phyloP scores from a whole-genome alignment of 2,888 invertebrate species.

The Drosophila histrio region DNA sequence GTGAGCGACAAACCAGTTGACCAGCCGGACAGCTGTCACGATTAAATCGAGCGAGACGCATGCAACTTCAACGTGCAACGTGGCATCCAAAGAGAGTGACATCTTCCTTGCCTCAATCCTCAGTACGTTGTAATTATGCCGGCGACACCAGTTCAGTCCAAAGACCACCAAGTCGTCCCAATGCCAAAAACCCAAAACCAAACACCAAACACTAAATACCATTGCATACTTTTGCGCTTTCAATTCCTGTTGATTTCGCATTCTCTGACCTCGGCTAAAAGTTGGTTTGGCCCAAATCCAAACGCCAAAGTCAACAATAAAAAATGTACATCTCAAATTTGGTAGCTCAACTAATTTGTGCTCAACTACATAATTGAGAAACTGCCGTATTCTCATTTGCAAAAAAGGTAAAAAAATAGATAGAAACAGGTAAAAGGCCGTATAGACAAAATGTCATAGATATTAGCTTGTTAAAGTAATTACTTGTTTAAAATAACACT shows the following conservation, averaged over 20 bases:
- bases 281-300: neutral
- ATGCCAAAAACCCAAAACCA: neutral
- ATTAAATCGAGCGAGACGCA: conserved; percentile 42
- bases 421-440: too few species aligned
- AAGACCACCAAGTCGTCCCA: neutral
- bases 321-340: conserved; percentile 11
- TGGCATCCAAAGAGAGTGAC: neutral
- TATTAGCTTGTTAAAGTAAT: too few species aligned
- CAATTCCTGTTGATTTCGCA: conserved; percentile 4
- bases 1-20: conserved; percentile 40
- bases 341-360: conserved; percentile 22
- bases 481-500: too few species aligned
- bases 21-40: conserved; percentile 55
- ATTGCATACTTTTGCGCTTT: conserved; percentile 23
- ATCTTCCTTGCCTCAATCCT: neutral
- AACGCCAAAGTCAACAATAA: neutral
- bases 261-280: conserved; percentile 13
- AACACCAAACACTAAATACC: too few species aligned
- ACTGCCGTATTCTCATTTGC: neutral
- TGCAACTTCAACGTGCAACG: neutral
- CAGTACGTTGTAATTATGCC: conserved; percentile 42
- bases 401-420: too few species aligned
- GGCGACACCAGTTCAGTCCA: conserved; percentile 13
- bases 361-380: neutral
- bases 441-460: too few species aligned